These are phyloP conservation scores for Dynastes hyllus DNA, from an alignment of 2,888 invertebrate species.

Conservation along the genomic window DNA sequence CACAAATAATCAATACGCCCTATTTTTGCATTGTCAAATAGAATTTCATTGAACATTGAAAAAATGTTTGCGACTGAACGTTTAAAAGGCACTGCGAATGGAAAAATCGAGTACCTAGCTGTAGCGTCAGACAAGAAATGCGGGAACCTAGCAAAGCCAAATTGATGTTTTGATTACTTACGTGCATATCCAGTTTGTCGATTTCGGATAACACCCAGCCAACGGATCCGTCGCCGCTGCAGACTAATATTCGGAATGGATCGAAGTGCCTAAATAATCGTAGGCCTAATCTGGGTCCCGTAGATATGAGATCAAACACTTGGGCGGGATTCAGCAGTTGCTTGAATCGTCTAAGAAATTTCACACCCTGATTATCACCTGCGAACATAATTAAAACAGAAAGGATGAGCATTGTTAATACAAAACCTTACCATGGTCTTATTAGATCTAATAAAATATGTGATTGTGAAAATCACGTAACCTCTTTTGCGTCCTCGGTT, in stretches of 20 bases:
- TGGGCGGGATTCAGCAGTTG: slow-evolving; percentile 97
- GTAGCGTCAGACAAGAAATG: no score
- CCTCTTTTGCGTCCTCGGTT: no score
- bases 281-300: slow-evolving; percentile 88
- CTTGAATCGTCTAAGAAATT: slow-evolving; percentile 95
- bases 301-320: slow-evolving; percentile 96
- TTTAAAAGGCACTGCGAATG: no score
- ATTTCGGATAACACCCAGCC: slow-evolving; percentile 98
- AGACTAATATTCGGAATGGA: slow-evolving; percentile 95
- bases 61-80: no score
- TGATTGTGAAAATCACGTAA: no score
- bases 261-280: slow-evolving; percentile 95
- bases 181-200: slow-evolving; percentile 95
- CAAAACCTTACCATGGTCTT: no score
- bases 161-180: slow-evolving; percentile 72
- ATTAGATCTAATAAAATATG: no score
- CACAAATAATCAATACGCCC: no score
- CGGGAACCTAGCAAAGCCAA: neutral
- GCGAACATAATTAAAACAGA: slow-evolving; percentile 17
- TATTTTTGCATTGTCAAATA: no score
- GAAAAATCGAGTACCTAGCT: no score
- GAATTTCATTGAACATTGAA: no score
- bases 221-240: slow-evolving; percentile 98
- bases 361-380: slow-evolving; percentile 98
- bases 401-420: neutral